Evolutionary conservation across 1,140 invertebrate species (phyloP), one percentile per base, ranked within the genome.

Genomic region (Leptinotarsa lineolata): DNA sequence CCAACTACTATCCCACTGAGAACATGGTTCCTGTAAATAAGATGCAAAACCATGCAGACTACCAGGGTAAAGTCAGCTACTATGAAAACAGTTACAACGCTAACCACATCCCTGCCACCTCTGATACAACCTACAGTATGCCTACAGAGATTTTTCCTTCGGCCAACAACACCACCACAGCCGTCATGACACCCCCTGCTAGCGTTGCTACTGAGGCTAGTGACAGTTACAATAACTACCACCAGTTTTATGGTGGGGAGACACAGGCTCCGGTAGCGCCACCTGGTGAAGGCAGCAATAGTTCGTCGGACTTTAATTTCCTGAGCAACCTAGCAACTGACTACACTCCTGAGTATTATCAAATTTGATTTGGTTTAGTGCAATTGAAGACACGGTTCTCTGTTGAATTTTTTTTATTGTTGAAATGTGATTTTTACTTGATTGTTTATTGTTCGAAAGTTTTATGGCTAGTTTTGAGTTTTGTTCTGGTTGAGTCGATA

Each of bases 221-320:
- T 48, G 91, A 92, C 30, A 87, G 88, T 22, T 92, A 92, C 81
- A 88, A 87, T 72, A 90, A 89, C 22, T 92, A 90, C 80, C 90
- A 91, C 70, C 91, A 91, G 77, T 92, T 91, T 81, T 93, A 92
- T 83, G 82, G 81, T 20, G 86, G 84, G n/a, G 88, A 91, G 73
- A 86, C 88, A 18, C 76, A 81, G 67, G 81, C 86, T 61, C 85
- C 89, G 24, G 83, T 87, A 77, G 75, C 85, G 77, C 77, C 84
- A 77, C 75, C 88, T 82, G 85, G 90, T n/a, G 92, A 95, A 76
- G 94, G 94, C 84, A 94, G 92, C 77, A 95, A 95, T 81, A 94
- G 93, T 80, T 95, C 93, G 1, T 95, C 94, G 11, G 95, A 96
- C 82, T 96, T 96, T 83, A 95, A 96, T 84, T 96, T 96, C 80